Base-by-base conservation (phyloP, 1,140 invertebrate genomes). In the Eciton burchellii region DNA sequence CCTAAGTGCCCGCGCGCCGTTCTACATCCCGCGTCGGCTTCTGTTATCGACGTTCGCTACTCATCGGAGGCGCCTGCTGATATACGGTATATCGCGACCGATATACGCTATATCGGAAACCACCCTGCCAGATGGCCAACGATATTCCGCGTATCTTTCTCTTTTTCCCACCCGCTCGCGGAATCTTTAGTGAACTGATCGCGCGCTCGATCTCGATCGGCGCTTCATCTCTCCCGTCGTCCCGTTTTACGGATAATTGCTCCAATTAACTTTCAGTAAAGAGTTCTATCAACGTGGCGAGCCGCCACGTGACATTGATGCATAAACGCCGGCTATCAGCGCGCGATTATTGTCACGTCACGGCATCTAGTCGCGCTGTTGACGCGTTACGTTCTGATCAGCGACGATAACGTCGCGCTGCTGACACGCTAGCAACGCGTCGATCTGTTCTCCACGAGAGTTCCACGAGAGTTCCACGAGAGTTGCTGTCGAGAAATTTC, bases 41-140 rank as follows among this genome's bases (percentile, higher is more conserved):
- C 71, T 65, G 84, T 82, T 84, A 85, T 85, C 73, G 76, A 60
- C 63, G 62, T 86, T 86, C 86, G 86, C 74, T 81, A 81, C 65
- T 71, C 56, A 68, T 41, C 62, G 63, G 45, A 66, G 74, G 74
- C 74, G 62, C 35, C 62, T 56, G 60, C 60, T 66, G 47, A 66
- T 77, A 66, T n/a, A 35, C 74, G 60, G 45, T 65, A 76, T 76
- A 19, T n/a, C n/a, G n/a, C n/a, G n/a, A n/a, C 60, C 54, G 47
- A 66, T 77, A 66, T n/a, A 35, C 74, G 60, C 26, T 65, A 76
- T 76, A 19, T n/a, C n/a, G n/a, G 73, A 59, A 21, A 35, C 43
- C 52, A 35, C 41, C 16, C 47, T 77, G 29, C 29, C 14, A 66
- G 45, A 14, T 26, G 14, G 14, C 65, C 60, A n/a, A 65, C 29